Evolutionary conservation across 1,140 invertebrate species (phyloP).

Genomic region (Elysia chlorotica): DNA sequence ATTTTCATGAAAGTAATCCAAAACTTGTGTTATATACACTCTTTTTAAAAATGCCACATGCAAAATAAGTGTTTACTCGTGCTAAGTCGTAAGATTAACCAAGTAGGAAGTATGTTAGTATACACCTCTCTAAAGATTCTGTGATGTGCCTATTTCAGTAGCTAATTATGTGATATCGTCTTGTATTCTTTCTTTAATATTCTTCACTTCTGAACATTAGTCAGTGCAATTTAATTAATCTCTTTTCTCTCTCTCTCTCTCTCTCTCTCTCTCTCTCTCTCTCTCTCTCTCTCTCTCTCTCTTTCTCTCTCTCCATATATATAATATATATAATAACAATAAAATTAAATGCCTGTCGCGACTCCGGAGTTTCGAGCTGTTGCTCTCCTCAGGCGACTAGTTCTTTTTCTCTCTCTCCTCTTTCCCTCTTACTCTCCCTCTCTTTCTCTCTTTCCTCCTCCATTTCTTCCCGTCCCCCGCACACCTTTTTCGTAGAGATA

Average conservation of each 20-base stretch:
- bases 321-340: no score
- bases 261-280: conserved; percentile 20
- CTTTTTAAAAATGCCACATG: no score
- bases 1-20: no score
- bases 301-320: no score
- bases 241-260: not conserved
- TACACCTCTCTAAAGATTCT: not conserved
- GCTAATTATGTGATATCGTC: not conserved
- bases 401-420: not conserved
- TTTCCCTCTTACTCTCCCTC: not conserved
- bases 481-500: no score
- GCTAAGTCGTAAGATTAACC: no score
- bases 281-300: conserved; percentile 24
- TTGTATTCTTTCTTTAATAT: not conserved
- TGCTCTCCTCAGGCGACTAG: no score
- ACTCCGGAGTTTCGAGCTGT: no score
- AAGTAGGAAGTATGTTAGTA: not conserved
- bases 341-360: no score
- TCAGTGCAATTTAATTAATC: not conserved
- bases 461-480: not conserved
- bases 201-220: not conserved
- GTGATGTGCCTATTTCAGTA: not conserved
- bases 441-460: not conserved
- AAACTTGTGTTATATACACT: no score
- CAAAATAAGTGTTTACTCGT: no score